phyloP scores from a whole-genome alignment of 2,797 vertebrate genomes.

The Scomberomorus guttatus region DNA sequence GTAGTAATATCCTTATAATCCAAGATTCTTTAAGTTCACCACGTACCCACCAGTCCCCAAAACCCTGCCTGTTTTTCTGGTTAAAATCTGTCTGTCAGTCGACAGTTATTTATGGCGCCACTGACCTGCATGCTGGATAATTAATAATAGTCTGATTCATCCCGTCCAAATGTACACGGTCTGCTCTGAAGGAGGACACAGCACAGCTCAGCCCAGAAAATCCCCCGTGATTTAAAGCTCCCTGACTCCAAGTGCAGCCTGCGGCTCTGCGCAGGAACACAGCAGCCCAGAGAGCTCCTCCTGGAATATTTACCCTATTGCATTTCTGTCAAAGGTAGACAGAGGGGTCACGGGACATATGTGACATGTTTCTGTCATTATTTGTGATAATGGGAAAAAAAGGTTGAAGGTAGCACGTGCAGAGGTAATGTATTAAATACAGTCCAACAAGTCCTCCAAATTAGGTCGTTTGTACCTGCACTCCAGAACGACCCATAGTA shows the following conservation, averaged over 20 bases:
- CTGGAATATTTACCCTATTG: conserved; percentile 36
- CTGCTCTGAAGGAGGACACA: conserved; percentile 63
- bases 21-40: conserved; percentile 50
- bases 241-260: conserved; percentile 35
- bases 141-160: conserved; percentile 85
- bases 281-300: conserved; percentile 41
- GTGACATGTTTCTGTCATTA: conserved; percentile 32
- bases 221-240: conserved; percentile 71
- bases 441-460: not conserved
- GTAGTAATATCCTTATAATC: conserved; percentile 41
- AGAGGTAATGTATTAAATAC: not conserved
- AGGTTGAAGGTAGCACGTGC: not conserved
- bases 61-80: conserved; percentile 71
- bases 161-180: conserved; percentile 74
- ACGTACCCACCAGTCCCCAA: conserved; percentile 28
- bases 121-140: conserved; percentile 74
- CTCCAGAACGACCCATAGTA: no score
- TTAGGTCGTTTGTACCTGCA: no score
- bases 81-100: conserved; percentile 72
- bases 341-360: conserved; percentile 7
- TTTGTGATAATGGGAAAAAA: conserved; percentile 33
- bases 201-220: conserved; percentile 62
- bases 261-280: conserved; percentile 28
- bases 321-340: conserved; percentile 37
- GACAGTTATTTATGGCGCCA: conserved; percentile 77